Evolutionary conservation across 2,113 vertebrate genomes (phyloP).

Genomic region (Pristiophorus japonicus): DNA sequence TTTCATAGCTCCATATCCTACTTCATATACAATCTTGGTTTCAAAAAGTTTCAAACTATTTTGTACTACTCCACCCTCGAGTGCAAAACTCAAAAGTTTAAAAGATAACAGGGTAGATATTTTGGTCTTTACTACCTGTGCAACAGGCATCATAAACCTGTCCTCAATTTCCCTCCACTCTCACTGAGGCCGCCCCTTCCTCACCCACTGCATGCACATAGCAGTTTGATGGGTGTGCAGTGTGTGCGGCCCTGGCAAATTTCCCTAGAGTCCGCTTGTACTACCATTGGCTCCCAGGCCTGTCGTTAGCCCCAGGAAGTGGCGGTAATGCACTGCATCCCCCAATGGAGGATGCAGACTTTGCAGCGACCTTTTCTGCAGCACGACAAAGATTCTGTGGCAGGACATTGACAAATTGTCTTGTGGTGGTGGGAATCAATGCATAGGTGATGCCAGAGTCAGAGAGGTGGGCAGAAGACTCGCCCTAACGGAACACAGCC

Average conservation of each 20-base stretch:
- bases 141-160: neutral
- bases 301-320: neutral
- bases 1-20: neutral
- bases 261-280: neutral
- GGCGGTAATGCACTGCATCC: neutral
- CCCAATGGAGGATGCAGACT: neutral
- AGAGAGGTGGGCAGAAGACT: neutral
- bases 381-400: neutral
- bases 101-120: neutral
- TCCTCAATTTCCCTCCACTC: neutral
- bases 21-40: neutral
- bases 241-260: neutral
- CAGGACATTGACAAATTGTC: neutral
- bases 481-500: too few relatives aligned
- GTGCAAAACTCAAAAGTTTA: too few relatives aligned
- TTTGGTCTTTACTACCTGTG: neutral
- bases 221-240: neutral
- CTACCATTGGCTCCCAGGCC: neutral
- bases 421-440: neutral
- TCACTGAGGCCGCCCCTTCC: neutral
- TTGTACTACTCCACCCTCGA: too few relatives aligned
- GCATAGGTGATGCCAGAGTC: neutral
- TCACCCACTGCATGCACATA: neutral
- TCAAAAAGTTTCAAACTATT: too few relatives aligned
- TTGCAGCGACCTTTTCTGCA: neutral